phyloP scores from a whole-genome alignment of 2,797 vertebrate species.

The Gymnothorax reevesii region DNA sequence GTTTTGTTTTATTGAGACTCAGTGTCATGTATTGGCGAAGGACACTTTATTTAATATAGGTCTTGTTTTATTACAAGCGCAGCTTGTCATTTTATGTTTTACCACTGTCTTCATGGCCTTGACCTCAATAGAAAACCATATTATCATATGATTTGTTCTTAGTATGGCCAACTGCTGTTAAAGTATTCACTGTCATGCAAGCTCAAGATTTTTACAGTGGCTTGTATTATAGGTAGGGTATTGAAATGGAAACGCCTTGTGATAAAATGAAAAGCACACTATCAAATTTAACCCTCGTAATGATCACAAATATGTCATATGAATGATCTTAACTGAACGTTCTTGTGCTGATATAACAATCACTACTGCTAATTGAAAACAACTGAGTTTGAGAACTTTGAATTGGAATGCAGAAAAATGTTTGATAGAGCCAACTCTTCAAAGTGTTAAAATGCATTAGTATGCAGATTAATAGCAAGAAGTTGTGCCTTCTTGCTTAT shows the following conservation, averaged over 20 bases:
- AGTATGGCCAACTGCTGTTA: not conserved
- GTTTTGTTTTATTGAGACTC: conserved; percentile 67
- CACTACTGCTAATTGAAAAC: too few species aligned
- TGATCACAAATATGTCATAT: too few species aligned
- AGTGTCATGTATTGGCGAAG: conserved; percentile 66
- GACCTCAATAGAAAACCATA: conserved; percentile 19
- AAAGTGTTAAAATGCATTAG: not conserved
- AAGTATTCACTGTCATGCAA: not conserved
- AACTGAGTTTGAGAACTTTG: too few species aligned
- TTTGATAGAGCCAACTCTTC: too few species aligned
- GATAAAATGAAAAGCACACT: conserved; percentile 54
- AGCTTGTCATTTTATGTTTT: conserved; percentile 52
- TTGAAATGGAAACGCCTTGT: conserved; percentile 52
- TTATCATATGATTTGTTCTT: not conserved
- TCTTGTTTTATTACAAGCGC: conserved; percentile 67
- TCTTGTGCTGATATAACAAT: too few species aligned
- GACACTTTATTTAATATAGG: conserved; percentile 68
- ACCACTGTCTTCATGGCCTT: conserved; percentile 58
- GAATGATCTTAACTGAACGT: too few species aligned
- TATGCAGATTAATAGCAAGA: not conserved
- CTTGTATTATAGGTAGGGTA: conserved; percentile 41
- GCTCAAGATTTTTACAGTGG: conserved; percentile 2
- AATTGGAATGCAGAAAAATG: too few species aligned
- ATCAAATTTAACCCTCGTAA: too few species aligned
- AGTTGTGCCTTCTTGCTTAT: conserved; percentile 71